Conservation (phyloP, 2,888 invertebrate species). For the Linhomoeus sp. region DNA sequence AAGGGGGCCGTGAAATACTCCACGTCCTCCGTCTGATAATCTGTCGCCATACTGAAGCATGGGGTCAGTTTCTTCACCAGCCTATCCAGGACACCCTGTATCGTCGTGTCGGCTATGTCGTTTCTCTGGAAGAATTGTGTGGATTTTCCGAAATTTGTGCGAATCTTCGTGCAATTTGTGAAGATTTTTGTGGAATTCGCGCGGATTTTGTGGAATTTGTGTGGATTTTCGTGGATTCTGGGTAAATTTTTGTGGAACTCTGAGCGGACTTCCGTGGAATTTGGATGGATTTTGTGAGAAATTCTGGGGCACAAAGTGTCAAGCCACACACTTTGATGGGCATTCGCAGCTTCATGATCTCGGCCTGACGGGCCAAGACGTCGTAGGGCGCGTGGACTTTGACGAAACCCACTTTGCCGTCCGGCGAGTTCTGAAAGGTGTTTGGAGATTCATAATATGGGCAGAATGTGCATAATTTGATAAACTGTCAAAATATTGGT, state of each 20-base stretch:
- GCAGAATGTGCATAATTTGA: too few relatives aligned
- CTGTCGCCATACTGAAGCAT: conserved; percentile 12
- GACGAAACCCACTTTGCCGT: conserved; percentile 19
- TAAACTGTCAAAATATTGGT: too few relatives aligned
- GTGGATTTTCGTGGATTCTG: too few relatives aligned
- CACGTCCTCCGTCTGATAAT: conserved; percentile 18
- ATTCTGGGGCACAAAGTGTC: too few relatives aligned
- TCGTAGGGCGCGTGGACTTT: conserved; percentile 21
- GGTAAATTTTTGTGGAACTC: too few relatives aligned
- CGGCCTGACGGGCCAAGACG: conserved; percentile 18
- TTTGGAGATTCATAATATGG: too few relatives aligned
- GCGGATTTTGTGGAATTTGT: too few relatives aligned
- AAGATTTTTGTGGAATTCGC: too few relatives aligned
- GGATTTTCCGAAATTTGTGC: too few relatives aligned
- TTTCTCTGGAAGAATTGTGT: conserved; percentile 6
- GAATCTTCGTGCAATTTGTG: too few relatives aligned
- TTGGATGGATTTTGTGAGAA: too few relatives aligned
- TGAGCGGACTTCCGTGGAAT: too few relatives aligned
- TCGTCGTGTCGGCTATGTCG: conserved; percentile 8
- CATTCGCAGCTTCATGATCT: conserved; percentile 24
- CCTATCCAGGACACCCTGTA: conserved; percentile 12
- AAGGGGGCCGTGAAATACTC: conserved; percentile 33
- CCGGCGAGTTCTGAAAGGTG: conserved; percentile 13
- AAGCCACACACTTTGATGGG: conserved; percentile 30
- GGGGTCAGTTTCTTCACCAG: conserved; percentile 11